Evolutionary conservation across 2,797 vertebrate species (phyloP), one percentile per base, ranked within the genome.

Genomic region (Sebastes miniatus): DNA sequence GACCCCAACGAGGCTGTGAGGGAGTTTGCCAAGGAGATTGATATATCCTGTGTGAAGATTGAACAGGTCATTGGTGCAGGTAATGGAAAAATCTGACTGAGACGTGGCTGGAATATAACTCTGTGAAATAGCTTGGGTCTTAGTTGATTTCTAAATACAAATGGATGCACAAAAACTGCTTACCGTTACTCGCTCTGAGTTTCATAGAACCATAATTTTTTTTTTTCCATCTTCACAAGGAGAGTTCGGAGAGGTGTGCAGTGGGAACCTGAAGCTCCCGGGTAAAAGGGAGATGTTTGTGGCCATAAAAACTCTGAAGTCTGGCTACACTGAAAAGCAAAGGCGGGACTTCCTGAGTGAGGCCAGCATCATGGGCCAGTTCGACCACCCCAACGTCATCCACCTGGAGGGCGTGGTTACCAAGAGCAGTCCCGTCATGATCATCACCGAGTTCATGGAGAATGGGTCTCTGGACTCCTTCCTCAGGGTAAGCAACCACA

Each of bases 31-130:
- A 99, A 99, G 94, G 99, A 99, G 95, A 99, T 99, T 29, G 99
- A 99, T 93, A 99, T 98, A 93, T 99, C 98, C 52, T 99, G 97
- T 85, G 98, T 99, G 94, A 99, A 99, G 96, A 99, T 99, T 25
- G 99, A 99, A 93, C 99, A 99, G 93, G 99, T 99, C 95, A 99
- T 99, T 0, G 99, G 99, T 88, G 98, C 99, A 97, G 99, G 99
- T 99, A 96, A 93, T 95, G 87, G 69, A 87, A 81, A 83, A 82
- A 83, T 79, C 70, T 67, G 47, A 70, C 70, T 73, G 64, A 81
- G 78, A 85, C 66, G 47, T 87, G 82, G 12, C n/a, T 61, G 29
- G 79, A 87, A 86, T 82, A 24, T 24, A 69, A 36, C 66, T 18
- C 62, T 62, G 16, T 80, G 58, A 79, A 78, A 56, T 50, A 69